Percentiles rank a stretch among this genome's conserved stretches.
phyloP scores from a whole-genome alignment of 2,113 vertebrate genomes.

The Trochalopteron elliotii region DNA sequence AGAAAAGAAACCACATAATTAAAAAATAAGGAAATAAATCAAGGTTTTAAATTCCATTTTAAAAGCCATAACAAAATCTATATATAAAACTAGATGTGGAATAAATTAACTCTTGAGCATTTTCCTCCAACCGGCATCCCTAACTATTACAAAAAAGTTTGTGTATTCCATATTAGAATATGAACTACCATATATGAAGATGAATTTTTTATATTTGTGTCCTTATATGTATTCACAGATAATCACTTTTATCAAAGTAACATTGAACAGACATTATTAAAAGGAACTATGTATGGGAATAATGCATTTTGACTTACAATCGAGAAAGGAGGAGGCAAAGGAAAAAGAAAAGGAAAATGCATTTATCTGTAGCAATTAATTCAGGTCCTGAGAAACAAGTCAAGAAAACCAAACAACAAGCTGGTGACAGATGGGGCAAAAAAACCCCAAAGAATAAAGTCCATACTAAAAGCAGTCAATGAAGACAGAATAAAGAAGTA shows the following conservation, averaged over 20 bases:
- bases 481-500: background rate
- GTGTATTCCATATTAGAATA: background rate
- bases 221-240: background rate
- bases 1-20: background rate
- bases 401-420: background rate
- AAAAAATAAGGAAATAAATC: background rate
- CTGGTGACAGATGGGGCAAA: background rate
- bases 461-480: background rate
- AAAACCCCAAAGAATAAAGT: background rate
- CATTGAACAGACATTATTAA: background rate
- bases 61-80: background rate
- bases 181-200: background rate
- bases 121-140: background rate
- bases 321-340: background rate
- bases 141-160: background rate
- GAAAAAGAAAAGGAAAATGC: background rate
- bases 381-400: background rate
- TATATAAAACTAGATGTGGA: background rate
- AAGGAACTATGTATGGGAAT: background rate
- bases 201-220: background rate
- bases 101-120: background rate
- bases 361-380: background rate
- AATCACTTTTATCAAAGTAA: background rate
- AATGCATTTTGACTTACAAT: background rate
- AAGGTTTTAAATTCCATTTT: background rate